Conservation (phyloP, 2,113 vertebrate genomes). For the Python bivittatus region DNA sequence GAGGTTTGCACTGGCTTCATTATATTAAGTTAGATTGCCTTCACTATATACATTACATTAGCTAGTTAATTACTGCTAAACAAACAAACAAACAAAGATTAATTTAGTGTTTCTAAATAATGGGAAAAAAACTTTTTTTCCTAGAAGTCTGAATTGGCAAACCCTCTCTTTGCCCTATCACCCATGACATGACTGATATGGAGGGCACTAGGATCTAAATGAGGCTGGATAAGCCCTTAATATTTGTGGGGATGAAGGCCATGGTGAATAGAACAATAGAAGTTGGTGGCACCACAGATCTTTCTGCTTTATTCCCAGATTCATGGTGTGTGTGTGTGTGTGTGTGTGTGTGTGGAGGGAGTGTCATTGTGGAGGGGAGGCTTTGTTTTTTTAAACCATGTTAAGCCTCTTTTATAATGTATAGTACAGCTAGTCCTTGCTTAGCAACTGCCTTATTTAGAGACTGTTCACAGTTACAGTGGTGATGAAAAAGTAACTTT, state of each 20-base stretch:
- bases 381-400: no score
- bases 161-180: background rate
- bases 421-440: no score
- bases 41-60: no score
- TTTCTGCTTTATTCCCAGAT: no score
- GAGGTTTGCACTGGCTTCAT: constrained; percentile 1
- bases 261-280: background rate
- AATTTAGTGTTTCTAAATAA: background rate
- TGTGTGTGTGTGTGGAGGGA: no score
- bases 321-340: no score
- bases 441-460: no score
- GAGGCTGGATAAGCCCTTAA: background rate
- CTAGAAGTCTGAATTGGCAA: background rate
- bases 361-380: no score
- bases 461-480: no score
- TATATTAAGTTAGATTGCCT: background rate
- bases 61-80: background rate
- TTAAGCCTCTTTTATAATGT: no score
- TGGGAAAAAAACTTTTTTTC: background rate
- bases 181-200: background rate
- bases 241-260: background rate
- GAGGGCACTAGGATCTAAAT: background rate
- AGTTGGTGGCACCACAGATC: background rate
- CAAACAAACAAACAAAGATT: background rate
- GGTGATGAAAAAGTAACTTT: no score